Conservation (phyloP, 2,113 vertebrate species). For the Trogon melanurus region DNA sequence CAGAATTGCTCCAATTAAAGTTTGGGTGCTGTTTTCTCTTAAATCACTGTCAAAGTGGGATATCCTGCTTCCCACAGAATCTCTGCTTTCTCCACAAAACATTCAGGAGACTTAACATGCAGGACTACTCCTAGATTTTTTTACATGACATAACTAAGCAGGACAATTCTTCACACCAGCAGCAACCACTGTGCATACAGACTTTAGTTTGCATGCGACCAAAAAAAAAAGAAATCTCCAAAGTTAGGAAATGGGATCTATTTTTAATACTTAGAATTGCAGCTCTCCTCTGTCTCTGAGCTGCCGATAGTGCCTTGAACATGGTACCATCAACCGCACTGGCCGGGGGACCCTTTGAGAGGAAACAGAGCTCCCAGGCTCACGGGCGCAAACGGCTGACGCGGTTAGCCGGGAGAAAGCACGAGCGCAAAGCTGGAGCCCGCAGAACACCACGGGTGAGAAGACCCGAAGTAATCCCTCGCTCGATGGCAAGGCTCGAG, state of each 20-base stretch:
- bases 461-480: not conserved
- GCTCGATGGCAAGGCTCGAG: not conserved
- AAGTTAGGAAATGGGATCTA: not conserved
- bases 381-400: not conserved
- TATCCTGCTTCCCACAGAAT: not conserved
- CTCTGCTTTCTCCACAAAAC: not conserved
- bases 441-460: not conserved
- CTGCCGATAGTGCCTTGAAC: not conserved
- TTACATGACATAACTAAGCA: not conserved
- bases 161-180: not conserved
- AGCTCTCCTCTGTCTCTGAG: not conserved
- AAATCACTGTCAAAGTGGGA: not conserved
- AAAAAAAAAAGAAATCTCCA: not conserved
- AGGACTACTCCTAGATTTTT: not conserved
- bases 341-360: not conserved
- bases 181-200: accelerated
- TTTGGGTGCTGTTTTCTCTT: not conserved
- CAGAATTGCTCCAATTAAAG: not conserved
- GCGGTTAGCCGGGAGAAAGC: not conserved
- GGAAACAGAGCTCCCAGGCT: not conserved
- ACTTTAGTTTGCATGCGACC: accelerated
- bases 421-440: accelerated
- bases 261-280: not conserved
- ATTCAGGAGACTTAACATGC: not conserved
- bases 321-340: not conserved